Conservation (phyloP, 2,113 vertebrate species). For the Lophura nycthemera region DNA sequence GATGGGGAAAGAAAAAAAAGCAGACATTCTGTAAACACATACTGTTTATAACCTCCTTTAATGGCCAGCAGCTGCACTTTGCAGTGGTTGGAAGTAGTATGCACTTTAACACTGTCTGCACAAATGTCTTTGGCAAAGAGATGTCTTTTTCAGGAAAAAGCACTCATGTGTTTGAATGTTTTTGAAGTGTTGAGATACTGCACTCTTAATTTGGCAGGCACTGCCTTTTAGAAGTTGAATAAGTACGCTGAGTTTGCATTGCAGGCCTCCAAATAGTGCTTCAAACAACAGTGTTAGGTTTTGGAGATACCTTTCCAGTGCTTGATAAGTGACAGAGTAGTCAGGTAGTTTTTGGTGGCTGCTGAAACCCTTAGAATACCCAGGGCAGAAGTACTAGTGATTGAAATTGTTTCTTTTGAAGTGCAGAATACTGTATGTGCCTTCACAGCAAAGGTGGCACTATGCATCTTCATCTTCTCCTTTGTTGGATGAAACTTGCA, state of each 20-base stretch:
- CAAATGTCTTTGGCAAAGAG: background rate
- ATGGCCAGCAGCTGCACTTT: background rate
- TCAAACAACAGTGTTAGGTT: background rate
- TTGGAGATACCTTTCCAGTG: background rate
- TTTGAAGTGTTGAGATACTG: background rate
- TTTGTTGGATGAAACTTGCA: background rate
- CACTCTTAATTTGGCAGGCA: background rate
- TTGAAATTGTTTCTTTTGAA: background rate
- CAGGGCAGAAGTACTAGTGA: background rate
- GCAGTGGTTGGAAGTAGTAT: background rate
- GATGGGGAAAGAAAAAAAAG: background rate
- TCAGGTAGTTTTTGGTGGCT: background rate
- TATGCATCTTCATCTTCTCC: background rate
- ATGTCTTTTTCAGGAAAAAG: background rate
- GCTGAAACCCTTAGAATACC: slow-evolving; percentile 22
- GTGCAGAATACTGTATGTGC: fast-evolving
- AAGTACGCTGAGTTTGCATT: background rate
- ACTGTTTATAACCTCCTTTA: background rate
- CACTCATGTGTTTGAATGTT: background rate
- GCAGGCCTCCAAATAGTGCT: slow-evolving; percentile 4
- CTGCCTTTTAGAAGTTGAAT: background rate
- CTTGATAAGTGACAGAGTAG: background rate
- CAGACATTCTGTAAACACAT: background rate
- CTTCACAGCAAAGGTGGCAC: background rate
- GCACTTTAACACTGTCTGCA: background rate